Percentiles rank a stretch among this genome's conserved stretches.
Conservation (phyloP, 2,113 vertebrate genomes). For the Sciurus niger region DNA sequence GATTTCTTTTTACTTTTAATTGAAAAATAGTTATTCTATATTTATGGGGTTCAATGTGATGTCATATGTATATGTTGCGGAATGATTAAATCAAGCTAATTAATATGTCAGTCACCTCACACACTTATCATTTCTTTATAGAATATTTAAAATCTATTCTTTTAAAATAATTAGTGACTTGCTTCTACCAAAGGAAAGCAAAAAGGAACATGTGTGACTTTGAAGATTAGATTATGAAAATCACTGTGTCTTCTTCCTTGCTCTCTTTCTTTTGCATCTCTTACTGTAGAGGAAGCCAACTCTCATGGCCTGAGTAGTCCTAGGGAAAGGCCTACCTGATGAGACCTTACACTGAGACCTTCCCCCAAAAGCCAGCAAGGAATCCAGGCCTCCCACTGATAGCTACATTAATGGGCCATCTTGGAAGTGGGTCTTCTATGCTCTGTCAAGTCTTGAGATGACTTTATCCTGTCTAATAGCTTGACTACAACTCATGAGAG, state of each 20-base stretch:
- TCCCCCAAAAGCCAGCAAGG: background rate
- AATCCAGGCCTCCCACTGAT: fast-evolving
- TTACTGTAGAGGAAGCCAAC: background rate
- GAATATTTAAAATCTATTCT: background rate
- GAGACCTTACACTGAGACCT: background rate
- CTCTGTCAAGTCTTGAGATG: background rate
- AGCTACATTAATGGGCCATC: background rate
- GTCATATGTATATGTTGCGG: background rate
- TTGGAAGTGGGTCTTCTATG: background rate
- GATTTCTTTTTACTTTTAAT: background rate
- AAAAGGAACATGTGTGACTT: background rate
- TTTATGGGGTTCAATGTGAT: background rate
- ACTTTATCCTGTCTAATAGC: background rate
- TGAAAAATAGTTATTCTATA: background rate
- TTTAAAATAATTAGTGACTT: background rate
- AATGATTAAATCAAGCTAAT: background rate
- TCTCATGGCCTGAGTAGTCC: too few relatives aligned
- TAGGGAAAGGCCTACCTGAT: background rate
- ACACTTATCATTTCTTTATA: background rate
- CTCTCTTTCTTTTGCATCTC: background rate
- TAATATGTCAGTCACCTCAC: background rate
- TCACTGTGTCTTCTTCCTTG: background rate
- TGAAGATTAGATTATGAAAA: background rate
- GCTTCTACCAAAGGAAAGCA: background rate
- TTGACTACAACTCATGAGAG: background rate